A percentile compares a stretch with the other conserved stretches of the same genome.
Conservation (phyloP, 2,888 invertebrate species). For the Steromphala cineraria region DNA sequence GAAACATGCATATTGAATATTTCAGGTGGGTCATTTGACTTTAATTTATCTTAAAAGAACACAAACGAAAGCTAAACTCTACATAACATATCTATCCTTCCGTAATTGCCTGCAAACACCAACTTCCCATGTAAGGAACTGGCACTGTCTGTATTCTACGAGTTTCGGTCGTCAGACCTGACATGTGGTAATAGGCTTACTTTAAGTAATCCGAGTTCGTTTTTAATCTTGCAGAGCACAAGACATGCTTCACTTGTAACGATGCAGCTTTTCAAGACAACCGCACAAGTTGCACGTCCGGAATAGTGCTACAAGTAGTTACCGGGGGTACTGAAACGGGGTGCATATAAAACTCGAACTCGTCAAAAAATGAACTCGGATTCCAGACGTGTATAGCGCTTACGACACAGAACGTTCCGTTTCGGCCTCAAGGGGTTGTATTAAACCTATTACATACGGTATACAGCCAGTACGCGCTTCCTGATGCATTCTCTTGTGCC, state of each 20-base stretch:
- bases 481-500: not conserved
- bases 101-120: too few relatives aligned
- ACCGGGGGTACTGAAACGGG: slow-evolving; percentile 13
- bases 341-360: slow-evolving; percentile 17
- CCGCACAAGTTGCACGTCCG: slow-evolving; percentile 11
- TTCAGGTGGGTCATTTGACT: too few relatives aligned
- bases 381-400: not conserved
- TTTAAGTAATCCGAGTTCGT: not conserved
- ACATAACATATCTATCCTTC: too few relatives aligned
- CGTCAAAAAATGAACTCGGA: not conserved
- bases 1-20: too few relatives aligned
- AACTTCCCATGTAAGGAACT: too few relatives aligned
- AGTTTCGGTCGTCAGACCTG: not conserved
- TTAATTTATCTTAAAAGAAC: too few relatives aligned
- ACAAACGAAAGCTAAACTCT: too few relatives aligned
- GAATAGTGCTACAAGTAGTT: slow-evolving; percentile 10
- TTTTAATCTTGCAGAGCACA: not conserved
- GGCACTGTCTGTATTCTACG: too few relatives aligned
- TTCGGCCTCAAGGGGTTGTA: not conserved
- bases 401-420: not conserved
- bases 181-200: not conserved
- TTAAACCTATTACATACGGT: not conserved
- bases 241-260: not conserved
- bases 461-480: not conserved
- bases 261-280: slow-evolving; percentile 8